A percentile compares a stretch with the other conserved stretches of the same genome.
Conservation (phyloP, 2,797 vertebrate species). For the Rachycentron canadum region DNA sequence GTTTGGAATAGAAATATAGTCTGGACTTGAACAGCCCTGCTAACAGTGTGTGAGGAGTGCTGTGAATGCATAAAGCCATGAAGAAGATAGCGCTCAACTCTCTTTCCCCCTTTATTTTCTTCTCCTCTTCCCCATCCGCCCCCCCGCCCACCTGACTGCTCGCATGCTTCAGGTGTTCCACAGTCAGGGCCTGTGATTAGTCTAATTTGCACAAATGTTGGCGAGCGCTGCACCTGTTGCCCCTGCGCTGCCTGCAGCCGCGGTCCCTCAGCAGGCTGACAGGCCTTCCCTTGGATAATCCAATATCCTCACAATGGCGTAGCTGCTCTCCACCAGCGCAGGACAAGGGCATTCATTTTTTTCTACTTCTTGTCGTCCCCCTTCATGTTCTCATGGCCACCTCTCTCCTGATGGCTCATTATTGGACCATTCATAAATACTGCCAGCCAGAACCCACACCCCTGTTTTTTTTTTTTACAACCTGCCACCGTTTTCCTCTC, state of each 20-base stretch:
- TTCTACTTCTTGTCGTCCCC: conserved; percentile 59
- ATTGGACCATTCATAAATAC: conserved; percentile 82
- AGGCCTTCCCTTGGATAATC: conserved; percentile 80
- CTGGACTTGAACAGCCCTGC: neutral
- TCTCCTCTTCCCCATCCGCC: neutral
- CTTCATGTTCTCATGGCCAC: conserved; percentile 70
- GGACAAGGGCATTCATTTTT: conserved; percentile 76
- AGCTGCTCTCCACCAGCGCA: conserved; percentile 59
- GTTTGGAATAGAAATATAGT: neutral
- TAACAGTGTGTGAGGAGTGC: neutral
- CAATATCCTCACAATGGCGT: conserved; percentile 75
- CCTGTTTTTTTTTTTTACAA: conserved; percentile 49
- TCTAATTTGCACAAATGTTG: conserved; percentile 82
- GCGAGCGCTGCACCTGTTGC: conserved; percentile 84
- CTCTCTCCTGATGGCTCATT: conserved; percentile 76
- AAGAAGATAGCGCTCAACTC: conserved; percentile 15
- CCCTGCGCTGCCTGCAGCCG: conserved; percentile 78
- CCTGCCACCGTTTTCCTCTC: conserved; percentile 58
- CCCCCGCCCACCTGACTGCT: conserved; percentile 40
- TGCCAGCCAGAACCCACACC: conserved; percentile 55
- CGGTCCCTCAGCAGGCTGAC: conserved; percentile 76
- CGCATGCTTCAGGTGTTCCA: conserved; percentile 81
- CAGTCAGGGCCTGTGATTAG: conserved; percentile 77
- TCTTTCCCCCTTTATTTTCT: conserved; percentile 24
- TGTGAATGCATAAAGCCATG: conserved; percentile 12